Evolutionary conservation across 2,113 vertebrate genomes (phyloP).

Genomic region (Aix galericulata): DNA sequence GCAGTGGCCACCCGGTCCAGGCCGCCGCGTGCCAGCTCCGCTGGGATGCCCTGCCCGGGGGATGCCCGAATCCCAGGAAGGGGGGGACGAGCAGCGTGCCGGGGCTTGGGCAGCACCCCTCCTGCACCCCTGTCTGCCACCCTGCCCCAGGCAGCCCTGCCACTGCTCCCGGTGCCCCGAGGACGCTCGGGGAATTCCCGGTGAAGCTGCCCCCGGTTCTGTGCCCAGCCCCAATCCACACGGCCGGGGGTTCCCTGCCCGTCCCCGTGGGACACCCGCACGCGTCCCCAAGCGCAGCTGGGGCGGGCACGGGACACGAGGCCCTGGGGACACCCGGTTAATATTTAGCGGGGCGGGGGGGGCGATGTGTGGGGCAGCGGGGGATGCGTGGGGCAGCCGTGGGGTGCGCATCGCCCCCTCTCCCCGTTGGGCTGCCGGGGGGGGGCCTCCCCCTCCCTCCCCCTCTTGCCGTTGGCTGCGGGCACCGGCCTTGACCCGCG

Average conservation of each 20-base stretch:
- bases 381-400: neutral
- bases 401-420: neutral
- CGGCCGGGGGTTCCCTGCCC: too few relatives aligned
- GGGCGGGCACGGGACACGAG: neutral
- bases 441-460: neutral
- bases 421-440: neutral
- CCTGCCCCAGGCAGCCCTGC: neutral
- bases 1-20: neutral
- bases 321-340: neutral
- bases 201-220: too few relatives aligned
- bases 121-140: neutral
- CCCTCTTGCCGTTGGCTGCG: neutral
- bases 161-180: neutral
- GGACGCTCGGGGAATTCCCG: too few relatives aligned
- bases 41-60: neutral
- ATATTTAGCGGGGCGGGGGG: neutral
- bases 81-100: neutral
- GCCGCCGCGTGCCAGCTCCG: neutral
- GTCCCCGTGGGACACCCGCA: neutral
- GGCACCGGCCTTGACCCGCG: neutral
- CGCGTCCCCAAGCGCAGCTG: neutral
- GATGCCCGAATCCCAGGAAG: neutral
- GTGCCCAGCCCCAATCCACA: too few relatives aligned
- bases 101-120: neutral
- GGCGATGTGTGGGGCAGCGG: too few relatives aligned